Conservation (phyloP, 2,888 invertebrate species). For the Eumerus sabulonum region DNA sequence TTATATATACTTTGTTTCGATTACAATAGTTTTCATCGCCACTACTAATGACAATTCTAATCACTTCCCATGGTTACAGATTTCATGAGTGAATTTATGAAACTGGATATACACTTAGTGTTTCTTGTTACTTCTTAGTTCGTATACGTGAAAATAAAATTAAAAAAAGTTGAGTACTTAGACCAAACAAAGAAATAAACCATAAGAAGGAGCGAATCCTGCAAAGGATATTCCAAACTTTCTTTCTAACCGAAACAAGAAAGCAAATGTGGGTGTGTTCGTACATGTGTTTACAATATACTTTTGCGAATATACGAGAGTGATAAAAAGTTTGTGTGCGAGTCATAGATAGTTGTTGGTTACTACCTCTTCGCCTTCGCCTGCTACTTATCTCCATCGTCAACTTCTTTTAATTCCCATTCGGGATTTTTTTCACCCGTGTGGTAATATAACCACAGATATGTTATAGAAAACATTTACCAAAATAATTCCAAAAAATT, state of each 20-base stretch:
- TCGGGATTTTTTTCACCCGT: no score
- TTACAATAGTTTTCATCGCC: background rate
- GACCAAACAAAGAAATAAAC: constrained; percentile 1
- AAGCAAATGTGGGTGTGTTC: constrained; percentile 68
- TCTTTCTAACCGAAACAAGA: constrained; percentile 16
- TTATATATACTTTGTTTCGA: background rate
- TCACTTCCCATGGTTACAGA: background rate
- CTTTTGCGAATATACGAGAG: constrained; percentile 2
- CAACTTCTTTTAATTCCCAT: constrained; percentile 24
- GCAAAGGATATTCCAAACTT: background rate
- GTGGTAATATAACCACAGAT: no score
- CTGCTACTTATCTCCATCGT: constrained; percentile 21
- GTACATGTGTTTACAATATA: constrained; percentile 56
- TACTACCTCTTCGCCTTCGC: no score
- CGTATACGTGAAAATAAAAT: constrained; percentile 5
- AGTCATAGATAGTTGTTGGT: constrained; percentile 57
- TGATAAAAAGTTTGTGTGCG: constrained; percentile 48
- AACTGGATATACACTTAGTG: no score
- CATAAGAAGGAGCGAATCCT: background rate
- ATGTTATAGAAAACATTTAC: no score
- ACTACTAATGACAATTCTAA: background rate
- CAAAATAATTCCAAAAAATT: no score
- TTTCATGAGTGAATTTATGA: no score
- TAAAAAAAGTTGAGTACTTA: no score
- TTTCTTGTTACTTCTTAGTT: constrained; percentile 12